Evolutionary conservation across 2,113 vertebrate genomes (phyloP), one percentile per base, ranked within the genome.

Genomic region (Hippocampus mohnikei): DNA sequence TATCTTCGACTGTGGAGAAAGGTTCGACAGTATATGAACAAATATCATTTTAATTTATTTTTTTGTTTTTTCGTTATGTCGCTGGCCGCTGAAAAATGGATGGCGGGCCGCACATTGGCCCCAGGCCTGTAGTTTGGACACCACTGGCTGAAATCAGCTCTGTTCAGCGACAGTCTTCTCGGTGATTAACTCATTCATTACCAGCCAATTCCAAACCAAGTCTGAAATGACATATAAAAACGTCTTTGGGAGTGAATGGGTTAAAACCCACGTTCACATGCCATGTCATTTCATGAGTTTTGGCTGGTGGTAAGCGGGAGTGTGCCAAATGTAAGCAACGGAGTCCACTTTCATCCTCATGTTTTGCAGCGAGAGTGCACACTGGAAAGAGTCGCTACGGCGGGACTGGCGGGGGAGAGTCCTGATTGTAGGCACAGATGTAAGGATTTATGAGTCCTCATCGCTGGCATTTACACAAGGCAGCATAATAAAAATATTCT

Each of bases 401-500:
- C 58, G 55, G 53, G n/a, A 75, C 64, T 64, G 72, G 37, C 69
- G 71, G 42, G 72, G 59, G 60, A 73, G 70, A 82, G 69, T 66
- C 74, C 72, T 52, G 63, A 75, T 73, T 72, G 62, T 59, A 56
- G 67, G 67, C 76, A 71, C 74, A 85, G 71, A 84, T 87, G 80
- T 83, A 69, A 70, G 68, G 78, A 78, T 83, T 78, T 81, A 79
- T 20, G 1, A 81, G 72, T 71, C 68, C 71, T 73, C 33, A 3
- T 46, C 78, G 37, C 74, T 72, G 64, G 79, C 73, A 75, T 78
- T 83, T 66, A 81, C 67, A 75, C 48, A 64, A 73, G 69, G 74
- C 70, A 67, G 65, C 71, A 64, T 60, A 33, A 81, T 72, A 75
- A 76, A 79, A 68, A 67, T 74, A 72, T 81, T 82, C 65, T 81